Percentiles rank a stretch among this genome's conserved stretches.
These are phyloP conservation scores for Hippocampus guttulatus DNA, from an alignment of 2,113 vertebrate genomes.

Conservation along the genomic window DNA sequence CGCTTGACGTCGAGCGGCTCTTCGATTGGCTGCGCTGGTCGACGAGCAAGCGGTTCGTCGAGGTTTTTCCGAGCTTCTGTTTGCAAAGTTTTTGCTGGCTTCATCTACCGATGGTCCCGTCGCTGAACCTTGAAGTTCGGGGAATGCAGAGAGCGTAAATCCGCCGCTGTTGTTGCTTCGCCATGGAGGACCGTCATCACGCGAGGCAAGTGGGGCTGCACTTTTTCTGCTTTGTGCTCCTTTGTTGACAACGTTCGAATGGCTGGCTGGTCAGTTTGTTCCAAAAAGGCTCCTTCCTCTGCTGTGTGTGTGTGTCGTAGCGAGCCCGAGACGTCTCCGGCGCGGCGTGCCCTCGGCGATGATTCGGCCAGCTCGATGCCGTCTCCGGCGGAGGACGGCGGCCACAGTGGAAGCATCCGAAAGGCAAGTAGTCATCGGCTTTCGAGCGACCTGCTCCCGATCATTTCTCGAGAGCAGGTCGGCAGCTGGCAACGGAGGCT, in stretches of 20 bases:
- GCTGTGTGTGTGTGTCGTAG: conserved; percentile 1
- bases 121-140: not conserved
- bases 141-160: conserved; percentile 33
- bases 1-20: too few relatives aligned
- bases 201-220: conserved; percentile 47
- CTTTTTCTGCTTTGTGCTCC: not conserved
- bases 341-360: conserved; percentile 27
- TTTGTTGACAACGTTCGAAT: not conserved
- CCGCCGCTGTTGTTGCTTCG: conserved; percentile 9
- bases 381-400: conserved; percentile 37
- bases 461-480: too few relatives aligned
- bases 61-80: too few relatives aligned
- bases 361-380: conserved; percentile 38
- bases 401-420: conserved; percentile 55
- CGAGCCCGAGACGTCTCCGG: conserved; percentile 53
- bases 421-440: conserved; percentile 49
- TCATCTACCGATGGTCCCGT: too few relatives aligned
- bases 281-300: not conserved
- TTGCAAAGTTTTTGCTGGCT: too few relatives aligned
- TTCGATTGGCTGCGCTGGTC: too few relatives aligned
- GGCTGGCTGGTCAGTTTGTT: too few relatives aligned
- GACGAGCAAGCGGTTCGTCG: too few relatives aligned
- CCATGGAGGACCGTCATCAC: conserved; percentile 54
- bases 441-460: too few relatives aligned
- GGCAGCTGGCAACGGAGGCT: too few relatives aligned